These are phyloP conservation scores for Globicephala melas DNA, from an alignment of 2,113 vertebrate genomes.

Conservation along the genomic window DNA sequence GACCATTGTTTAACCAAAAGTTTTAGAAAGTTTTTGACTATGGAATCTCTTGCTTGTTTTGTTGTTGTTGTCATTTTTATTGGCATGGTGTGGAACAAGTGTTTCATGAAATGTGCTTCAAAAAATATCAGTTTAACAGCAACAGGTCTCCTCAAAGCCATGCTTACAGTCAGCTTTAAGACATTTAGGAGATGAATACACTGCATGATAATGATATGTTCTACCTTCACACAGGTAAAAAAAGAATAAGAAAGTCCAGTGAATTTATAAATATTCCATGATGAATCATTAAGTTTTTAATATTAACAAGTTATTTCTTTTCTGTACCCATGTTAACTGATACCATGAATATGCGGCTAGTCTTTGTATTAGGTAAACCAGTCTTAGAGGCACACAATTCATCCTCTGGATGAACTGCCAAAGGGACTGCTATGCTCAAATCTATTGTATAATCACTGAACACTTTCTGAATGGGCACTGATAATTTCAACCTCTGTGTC, in stretches of 20 bases:
- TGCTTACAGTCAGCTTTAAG: neutral
- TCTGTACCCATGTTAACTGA: neutral
- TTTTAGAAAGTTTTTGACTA: neutral
- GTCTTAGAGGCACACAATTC: neutral
- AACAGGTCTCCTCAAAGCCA: neutral
- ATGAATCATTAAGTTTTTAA: neutral
- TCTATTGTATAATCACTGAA: neutral
- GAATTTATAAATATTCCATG: neutral
- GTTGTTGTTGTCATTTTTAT: neutral
- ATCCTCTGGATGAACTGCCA: neutral
- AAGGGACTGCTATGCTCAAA: neutral
- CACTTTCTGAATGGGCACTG: neutral
- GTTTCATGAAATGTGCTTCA: neutral
- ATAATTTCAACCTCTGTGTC: neutral
- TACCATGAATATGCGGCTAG: neutral
- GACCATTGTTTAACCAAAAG: neutral
- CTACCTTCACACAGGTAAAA: neutral
- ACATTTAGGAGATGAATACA: neutral
- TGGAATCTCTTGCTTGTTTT: neutral
- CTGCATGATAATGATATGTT: neutral
- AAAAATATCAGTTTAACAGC: neutral
- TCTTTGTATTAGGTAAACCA: neutral
- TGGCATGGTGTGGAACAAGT: neutral
- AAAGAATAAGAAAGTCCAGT: neutral
- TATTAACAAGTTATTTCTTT: neutral